These are phyloP conservation scores for Fringilla coelebs DNA, from an alignment of 2,797 vertebrate genomes.

Conservation along the genomic window DNA sequence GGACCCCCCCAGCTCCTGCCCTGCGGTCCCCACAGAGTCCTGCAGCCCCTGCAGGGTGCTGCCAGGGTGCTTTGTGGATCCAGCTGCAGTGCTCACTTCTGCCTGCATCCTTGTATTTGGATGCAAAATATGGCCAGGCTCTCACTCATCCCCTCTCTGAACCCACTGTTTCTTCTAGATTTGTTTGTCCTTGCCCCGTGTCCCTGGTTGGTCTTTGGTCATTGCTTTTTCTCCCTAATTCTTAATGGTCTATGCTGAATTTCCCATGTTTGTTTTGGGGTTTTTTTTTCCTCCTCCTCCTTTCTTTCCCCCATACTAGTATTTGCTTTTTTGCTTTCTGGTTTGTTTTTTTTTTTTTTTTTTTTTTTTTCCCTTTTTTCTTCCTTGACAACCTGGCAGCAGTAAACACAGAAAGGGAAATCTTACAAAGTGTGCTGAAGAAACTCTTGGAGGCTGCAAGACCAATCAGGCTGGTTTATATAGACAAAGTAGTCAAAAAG, in stretches of 20 bases:
- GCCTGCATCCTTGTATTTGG: not conserved
- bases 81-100: not conserved
- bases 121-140: not conserved
- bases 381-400: not conserved
- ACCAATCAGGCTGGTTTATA: not conserved
- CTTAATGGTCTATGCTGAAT: not conserved
- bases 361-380: fast-evolving
- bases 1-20: not conserved
- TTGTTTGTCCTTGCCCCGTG: not conserved
- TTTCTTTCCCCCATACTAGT: not conserved
- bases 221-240: not conserved
- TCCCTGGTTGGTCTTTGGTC: not conserved
- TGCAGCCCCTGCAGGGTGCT: not conserved
- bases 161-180: not conserved
- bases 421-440: not conserved
- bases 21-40: not conserved
- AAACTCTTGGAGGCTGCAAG: not conserved
- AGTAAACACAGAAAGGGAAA: not conserved
- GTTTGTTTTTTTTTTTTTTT: not conserved
- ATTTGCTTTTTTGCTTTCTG: not conserved
- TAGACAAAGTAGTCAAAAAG: not conserved
- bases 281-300: not conserved
- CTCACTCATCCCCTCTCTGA: not conserved
- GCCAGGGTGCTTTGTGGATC: not conserved
- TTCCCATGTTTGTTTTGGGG: not conserved